A percentile compares a stretch with the other conserved stretches of the same genome.
These are phyloP conservation scores for Thalassarche chlororhynchos DNA, from an alignment of 2,113 vertebrate species.

Conservation along the genomic window DNA sequence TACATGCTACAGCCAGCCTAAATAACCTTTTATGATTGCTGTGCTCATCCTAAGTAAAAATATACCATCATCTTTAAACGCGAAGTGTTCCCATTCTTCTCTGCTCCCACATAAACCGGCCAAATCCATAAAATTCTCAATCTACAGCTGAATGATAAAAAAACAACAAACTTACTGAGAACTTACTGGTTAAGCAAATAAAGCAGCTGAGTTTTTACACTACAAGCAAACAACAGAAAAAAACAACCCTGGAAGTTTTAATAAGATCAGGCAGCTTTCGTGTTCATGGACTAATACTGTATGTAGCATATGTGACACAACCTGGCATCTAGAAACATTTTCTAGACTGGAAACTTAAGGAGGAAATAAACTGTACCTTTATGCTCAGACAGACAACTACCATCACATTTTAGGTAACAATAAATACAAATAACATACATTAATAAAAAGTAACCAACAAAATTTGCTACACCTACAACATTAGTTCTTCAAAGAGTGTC, in stretches of 20 bases:
- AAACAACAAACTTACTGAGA: neutral
- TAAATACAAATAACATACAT: neutral
- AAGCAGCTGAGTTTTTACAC: neutral
- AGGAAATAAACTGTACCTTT: neutral
- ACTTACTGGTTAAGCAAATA: neutral
- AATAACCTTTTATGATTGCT: neutral
- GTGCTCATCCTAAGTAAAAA: neutral
- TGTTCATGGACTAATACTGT: neutral
- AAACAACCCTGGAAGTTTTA: neutral
- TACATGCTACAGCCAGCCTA: neutral
- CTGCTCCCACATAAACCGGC: neutral
- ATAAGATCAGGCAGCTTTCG: neutral
- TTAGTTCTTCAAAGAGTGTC: neutral
- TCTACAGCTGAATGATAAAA: neutral
- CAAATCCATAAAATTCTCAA: neutral
- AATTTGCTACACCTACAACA: neutral
- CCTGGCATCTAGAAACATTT: neutral
- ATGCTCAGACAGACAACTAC: neutral
- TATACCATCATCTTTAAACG: neutral
- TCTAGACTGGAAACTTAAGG: neutral
- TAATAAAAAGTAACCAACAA: neutral
- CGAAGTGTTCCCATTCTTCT: neutral
- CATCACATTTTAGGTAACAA: neutral
- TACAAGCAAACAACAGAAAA: neutral
- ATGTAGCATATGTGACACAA: neutral